Conservation (phyloP, 2,797 vertebrate genomes). For the Siniperca obscura region DNA sequence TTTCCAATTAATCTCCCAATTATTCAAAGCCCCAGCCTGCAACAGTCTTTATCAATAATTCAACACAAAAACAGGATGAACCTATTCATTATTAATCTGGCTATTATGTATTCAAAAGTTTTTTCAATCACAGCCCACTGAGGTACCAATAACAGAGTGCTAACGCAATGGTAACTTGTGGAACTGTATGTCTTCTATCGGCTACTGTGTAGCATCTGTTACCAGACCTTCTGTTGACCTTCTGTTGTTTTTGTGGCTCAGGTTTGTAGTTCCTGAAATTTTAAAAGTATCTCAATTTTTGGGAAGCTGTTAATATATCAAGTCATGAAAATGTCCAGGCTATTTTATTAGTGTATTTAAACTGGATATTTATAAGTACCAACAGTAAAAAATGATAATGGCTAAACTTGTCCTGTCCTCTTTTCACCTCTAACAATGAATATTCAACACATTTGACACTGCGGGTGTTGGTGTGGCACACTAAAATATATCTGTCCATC, state of each 20-base stretch:
- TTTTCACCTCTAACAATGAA: neutral
- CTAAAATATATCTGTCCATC: neutral
- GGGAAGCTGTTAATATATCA: slow-evolving; percentile 78
- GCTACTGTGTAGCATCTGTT: slow-evolving; percentile 90
- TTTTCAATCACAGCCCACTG: slow-evolving; percentile 25
- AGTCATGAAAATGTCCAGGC: slow-evolving; percentile 83
- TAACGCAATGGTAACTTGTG: slow-evolving; percentile 35
- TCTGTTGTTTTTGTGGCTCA: slow-evolving; percentile 77
- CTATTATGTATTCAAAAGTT: slow-evolving; percentile 37
- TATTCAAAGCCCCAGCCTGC: slow-evolving; percentile 37
- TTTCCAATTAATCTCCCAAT: slow-evolving; percentile 44
- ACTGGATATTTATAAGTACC: slow-evolving; percentile 90
- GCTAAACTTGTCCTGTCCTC: slow-evolving; percentile 22
- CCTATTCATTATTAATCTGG: slow-evolving; percentile 49
- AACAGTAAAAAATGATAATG: slow-evolving; percentile 79
- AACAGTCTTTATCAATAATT: slow-evolving; percentile 51
- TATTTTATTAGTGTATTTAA: slow-evolving; percentile 94
- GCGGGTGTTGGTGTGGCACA: neutral
- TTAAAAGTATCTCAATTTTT: slow-evolving; percentile 84
- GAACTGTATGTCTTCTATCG: slow-evolving; percentile 54
- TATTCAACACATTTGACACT: neutral
- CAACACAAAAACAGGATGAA: slow-evolving; percentile 46
- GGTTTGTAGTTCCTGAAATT: slow-evolving; percentile 81
- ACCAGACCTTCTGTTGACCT: slow-evolving; percentile 67
- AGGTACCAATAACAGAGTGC: neutral